A percentile compares a stretch with the other conserved stretches of the same genome.
phyloP scores from a whole-genome alignment of 1,140 invertebrate species.

The Pachypeltis micranthus region DNA sequence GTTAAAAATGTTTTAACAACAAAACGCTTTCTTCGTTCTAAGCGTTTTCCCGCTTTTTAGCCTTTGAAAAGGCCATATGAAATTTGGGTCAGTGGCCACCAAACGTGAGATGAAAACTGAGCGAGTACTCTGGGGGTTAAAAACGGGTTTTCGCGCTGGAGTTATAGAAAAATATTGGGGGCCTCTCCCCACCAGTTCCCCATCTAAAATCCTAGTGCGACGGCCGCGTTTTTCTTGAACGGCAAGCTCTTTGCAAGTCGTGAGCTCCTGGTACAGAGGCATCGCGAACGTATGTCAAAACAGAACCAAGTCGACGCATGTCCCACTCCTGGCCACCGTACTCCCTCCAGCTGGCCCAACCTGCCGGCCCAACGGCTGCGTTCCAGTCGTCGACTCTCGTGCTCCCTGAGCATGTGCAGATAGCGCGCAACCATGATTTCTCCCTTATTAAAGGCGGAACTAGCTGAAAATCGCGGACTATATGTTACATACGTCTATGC shows the following conservation, averaged over 20 bases:
- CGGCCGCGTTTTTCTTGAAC: constrained; percentile 3
- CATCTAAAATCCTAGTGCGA: too few relatives aligned
- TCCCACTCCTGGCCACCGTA: neutral
- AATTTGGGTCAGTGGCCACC: too few relatives aligned
- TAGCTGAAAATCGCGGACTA: neutral
- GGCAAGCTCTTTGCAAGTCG: neutral
- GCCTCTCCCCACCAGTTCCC: too few relatives aligned
- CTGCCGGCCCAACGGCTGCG: neutral
- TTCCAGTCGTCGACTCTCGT: constrained; percentile 27
- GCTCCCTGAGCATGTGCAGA: constrained; percentile 36
- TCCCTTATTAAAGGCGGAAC: constrained; percentile 11
- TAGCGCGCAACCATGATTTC: constrained; percentile 34
- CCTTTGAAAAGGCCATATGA: too few relatives aligned
- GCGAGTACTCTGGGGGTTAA: too few relatives aligned
- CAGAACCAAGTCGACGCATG: neutral
- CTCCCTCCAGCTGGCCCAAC: neutral
- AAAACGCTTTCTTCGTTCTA: too few relatives aligned
- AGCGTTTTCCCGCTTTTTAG: too few relatives aligned
- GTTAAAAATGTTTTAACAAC: neutral
- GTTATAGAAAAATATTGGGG: too few relatives aligned
- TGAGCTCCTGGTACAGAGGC: neutral
- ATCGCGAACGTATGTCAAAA: neutral
- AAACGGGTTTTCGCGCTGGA: too few relatives aligned
- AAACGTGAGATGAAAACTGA: too few relatives aligned
- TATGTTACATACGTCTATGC: too few relatives aligned